Base-by-base conservation (phyloP, 2,113 vertebrate genomes). In the Microtus oregoni region DNA sequence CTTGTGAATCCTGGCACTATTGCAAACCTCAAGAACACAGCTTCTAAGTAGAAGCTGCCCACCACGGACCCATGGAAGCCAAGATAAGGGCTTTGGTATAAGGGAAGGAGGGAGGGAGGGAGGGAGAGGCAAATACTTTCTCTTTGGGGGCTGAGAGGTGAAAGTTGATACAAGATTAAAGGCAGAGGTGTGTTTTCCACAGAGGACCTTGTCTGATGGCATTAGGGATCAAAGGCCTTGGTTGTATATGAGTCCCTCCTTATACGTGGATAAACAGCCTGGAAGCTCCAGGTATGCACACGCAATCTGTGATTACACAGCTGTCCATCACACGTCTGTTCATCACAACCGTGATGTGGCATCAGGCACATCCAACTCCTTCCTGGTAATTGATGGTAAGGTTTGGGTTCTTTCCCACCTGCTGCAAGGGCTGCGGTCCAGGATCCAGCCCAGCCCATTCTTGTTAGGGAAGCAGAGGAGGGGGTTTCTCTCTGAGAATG, bases 1-100 rank as follows among this genome's bases (percentile, higher is more conserved):
- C 98, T 99, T 67, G 83, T 99, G n/a, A 98, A 98, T 0, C 41
- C 96, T 67, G 98, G 98, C n/a, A 99, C 95, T 70, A 86, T 96
- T 95, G 98, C 94, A 38, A 4, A 30, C 20, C 24, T 75, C 82
- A 96, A 94, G 83, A 61, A 70, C 70, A 41, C 75, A 52, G 24
- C 77, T 52, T 52, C 3, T 93, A 65, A 30, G 35, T 92, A 96
- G 90, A 89, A 24, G n/a, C 13, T 35, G 32, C 65, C 32, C 2
- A 77, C 44, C 13, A 4, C 24, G 76, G 77, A 72, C 26, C 47
- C 32, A 0, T 9, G 67, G 44, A 94, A 55, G 61, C 38, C 47
- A 52, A 70, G 41, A 61, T 88, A 20, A 76, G 58, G 79, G 44
- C 19, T 24, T 81, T 70, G 63, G 38, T 73, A 50, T 11, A 11